These are phyloP conservation scores for Cyprinodon tularosa DNA, from an alignment of 2,113 vertebrate genomes.

Conservation along the genomic window DNA sequence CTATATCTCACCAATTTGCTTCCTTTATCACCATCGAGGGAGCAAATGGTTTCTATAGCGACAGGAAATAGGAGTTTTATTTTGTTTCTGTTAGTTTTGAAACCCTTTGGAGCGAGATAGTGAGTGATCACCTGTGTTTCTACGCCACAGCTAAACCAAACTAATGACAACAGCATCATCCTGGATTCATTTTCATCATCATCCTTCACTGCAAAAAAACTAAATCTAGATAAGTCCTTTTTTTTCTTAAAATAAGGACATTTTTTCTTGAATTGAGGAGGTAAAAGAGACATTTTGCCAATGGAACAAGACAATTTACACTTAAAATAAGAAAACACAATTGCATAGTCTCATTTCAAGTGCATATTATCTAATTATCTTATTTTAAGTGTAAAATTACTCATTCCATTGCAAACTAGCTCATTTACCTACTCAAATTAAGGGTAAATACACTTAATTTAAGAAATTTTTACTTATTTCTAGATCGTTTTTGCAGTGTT, in stretches of 20 bases:
- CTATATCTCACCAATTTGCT: conserved; percentile 69
- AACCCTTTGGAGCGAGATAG: conserved; percentile 1
- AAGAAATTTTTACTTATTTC: too few species aligned
- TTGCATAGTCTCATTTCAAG: too few species aligned
- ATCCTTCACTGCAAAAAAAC: too few species aligned
- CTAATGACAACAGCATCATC: conserved; percentile 7
- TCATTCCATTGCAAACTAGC: too few species aligned
- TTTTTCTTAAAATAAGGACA: neutral
- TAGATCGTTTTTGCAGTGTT: too few species aligned
- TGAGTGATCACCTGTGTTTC: conserved; percentile 1
- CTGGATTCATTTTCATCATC: conserved; percentile 8
- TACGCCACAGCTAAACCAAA: neutral
- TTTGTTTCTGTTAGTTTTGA: conserved; percentile 42
- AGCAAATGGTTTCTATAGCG: conserved; percentile 78
- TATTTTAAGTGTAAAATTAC: too few species aligned
- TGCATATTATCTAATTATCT: too few species aligned
- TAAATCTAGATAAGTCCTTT: neutral
- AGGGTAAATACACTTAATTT: too few species aligned
- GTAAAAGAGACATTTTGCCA: too few species aligned
- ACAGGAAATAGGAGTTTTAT: conserved; percentile 57
- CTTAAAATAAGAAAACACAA: too few species aligned
- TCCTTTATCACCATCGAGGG: conserved; percentile 67
- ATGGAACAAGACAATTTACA: too few species aligned
- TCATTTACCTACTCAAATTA: too few species aligned
- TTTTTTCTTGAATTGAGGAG: neutral